phyloP scores from a whole-genome alignment of 2,113 vertebrate genomes.

The Osmerus eperlanus region DNA sequence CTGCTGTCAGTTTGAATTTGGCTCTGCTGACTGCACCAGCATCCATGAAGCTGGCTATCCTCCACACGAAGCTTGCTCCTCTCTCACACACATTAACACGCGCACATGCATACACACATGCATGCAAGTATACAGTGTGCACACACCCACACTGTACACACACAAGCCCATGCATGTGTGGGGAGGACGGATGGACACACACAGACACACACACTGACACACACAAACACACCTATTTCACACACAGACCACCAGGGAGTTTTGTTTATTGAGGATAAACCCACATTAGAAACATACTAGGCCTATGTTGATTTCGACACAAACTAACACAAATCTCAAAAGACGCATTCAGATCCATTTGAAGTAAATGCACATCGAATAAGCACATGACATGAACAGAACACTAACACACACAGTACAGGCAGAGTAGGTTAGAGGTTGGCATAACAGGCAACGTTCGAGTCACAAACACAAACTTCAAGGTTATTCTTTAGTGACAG shows the following conservation, averaged over 20 bases:
- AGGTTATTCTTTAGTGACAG: conserved; percentile 16
- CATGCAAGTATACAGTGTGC: conserved; percentile 6
- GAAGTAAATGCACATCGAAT: conserved; percentile 14
- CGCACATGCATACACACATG: conserved; percentile 12
- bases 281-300: conserved; percentile 50
- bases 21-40: conserved; percentile 32
- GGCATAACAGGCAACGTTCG: no score
- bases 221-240: conserved; percentile 20
- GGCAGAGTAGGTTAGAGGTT: background rate
- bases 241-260: conserved; percentile 78
- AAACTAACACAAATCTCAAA: conserved; percentile 39
- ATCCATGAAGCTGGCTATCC: conserved; percentile 42
- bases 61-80: conserved; percentile 57
- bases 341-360: conserved; percentile 33
- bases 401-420: conserved; percentile 8
- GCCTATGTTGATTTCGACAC: conserved; percentile 42
- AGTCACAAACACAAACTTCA: no score
- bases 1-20: conserved; percentile 54
- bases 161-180: conserved; percentile 23
- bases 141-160: conserved; percentile 4
- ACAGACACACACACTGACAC: conserved; percentile 1
- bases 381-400: conserved; percentile 19
- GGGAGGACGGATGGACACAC: no score
- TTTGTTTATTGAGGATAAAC: conserved; percentile 76
- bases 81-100: conserved; percentile 18